A percentile compares a stretch with the other conserved stretches of the same genome.
These are phyloP conservation scores for Sycophila sp. DNA, from an alignment of 1,140 invertebrate species.

Conservation along the genomic window DNA sequence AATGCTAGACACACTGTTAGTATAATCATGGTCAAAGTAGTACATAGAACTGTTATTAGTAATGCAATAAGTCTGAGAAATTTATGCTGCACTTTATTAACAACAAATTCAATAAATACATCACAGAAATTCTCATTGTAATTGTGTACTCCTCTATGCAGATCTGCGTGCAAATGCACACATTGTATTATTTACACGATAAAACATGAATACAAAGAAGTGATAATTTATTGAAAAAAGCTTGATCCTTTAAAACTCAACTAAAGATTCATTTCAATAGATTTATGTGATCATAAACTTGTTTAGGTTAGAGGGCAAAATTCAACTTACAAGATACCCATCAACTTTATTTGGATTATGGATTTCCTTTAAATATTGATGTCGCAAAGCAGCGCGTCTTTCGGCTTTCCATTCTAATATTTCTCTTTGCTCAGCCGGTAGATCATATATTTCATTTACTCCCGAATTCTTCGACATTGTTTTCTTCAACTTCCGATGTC, in stretches of 20 bases:
- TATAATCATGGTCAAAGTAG: no score
- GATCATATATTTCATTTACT: conserved; percentile 41
- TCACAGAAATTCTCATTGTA: no score
- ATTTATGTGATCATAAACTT: not conserved
- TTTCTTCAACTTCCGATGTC: not conserved
- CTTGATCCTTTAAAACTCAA: not conserved
- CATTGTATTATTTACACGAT: no score
- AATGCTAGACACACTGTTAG: no score
- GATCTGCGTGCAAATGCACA: no score
- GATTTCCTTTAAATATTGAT: conserved; percentile 76
- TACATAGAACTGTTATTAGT: no score
- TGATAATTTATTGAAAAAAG: not conserved
- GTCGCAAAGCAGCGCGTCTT: conserved; percentile 68
- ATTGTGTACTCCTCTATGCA: no score
- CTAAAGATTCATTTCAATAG: not conserved
- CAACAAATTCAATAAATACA: no score
- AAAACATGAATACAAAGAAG: not conserved
- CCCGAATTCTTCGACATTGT: not conserved
- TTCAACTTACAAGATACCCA: conserved; percentile 30
- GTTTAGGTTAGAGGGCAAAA: no score
- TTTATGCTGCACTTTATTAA: no score
- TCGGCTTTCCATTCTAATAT: conserved; percentile 69
- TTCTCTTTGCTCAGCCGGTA: conserved; percentile 50
- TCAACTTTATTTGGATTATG: conserved; percentile 70
- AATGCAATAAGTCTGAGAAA: no score